These are phyloP conservation scores for Epinotia demarniana DNA, from an alignment of 2,888 invertebrate species.

Conservation along the genomic window DNA sequence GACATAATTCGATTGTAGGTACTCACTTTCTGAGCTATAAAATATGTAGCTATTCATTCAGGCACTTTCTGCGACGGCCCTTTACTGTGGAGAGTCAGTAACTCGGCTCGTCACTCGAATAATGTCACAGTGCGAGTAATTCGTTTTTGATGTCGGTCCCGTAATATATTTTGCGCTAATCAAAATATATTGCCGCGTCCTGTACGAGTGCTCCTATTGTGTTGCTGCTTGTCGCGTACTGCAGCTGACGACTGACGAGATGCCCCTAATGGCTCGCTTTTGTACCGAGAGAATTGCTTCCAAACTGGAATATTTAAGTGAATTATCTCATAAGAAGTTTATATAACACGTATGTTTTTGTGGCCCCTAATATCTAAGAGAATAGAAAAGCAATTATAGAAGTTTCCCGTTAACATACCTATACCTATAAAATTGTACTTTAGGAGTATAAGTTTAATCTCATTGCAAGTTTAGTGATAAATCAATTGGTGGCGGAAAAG, in stretches of 20 bases:
- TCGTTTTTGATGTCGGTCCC: slow-evolving; percentile 71
- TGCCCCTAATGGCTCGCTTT: slow-evolving; percentile 38
- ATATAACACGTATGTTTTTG: slow-evolving; percentile 16
- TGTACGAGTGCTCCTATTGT: slow-evolving; percentile 57
- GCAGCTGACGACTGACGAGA: slow-evolving; percentile 41
- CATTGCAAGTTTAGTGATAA: slow-evolving; percentile 80
- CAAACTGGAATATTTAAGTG: slow-evolving; percentile 41
- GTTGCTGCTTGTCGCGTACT: slow-evolving; percentile 45
- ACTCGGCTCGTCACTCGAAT: slow-evolving; percentile 59
- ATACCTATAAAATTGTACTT: slow-evolving; percentile 36
- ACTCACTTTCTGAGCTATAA: slow-evolving; percentile 34
- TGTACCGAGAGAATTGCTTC: slow-evolving; percentile 40
- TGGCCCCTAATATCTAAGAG: slow-evolving; percentile 1
- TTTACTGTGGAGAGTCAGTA: slow-evolving; percentile 59
- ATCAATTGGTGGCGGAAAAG: slow-evolving; percentile 72
- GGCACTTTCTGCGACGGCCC: slow-evolving; percentile 53
- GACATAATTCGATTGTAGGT: slow-evolving; percentile 39
- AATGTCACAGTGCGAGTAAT: slow-evolving; percentile 68
- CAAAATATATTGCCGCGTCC: slow-evolving; percentile 69
- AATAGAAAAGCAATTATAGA: slow-evolving; percentile 34
- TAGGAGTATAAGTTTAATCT: slow-evolving; percentile 73
- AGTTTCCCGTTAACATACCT: slow-evolving; percentile 35
- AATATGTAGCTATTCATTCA: slow-evolving; percentile 50
- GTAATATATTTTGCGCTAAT: slow-evolving; percentile 66
- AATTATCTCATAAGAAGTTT: slow-evolving; percentile 38